Base-by-base conservation (phyloP, 2,113 vertebrate species). In the Brevimyrus niger region DNA sequence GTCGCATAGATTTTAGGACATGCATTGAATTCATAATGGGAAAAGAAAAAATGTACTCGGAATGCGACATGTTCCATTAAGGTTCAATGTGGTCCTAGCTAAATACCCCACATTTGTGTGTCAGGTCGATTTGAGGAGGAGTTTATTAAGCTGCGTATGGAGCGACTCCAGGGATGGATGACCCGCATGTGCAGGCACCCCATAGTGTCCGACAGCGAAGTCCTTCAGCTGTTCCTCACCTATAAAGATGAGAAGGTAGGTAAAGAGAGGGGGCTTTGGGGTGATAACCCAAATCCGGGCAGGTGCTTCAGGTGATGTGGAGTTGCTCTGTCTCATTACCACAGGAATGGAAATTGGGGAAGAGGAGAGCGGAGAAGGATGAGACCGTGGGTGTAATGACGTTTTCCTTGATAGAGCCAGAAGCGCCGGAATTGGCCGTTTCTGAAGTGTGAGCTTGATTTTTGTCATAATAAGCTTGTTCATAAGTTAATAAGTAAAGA, bases 81-180 rank as follows among this genome's bases (percentile, higher is more conserved):
- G 9, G 50, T 11, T 44, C 35, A 87, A 15, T 17, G 1, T 87
- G n/a, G 4, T 51, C n/a, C 21, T 6, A 53, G n/a, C 47, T 38
- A 35, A 53, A 2, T 87, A 35, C 3, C 1, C 48, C 31, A 31
- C 23, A 17, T 51, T 84, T 84, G 82, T 84, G 0, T 69, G 90
- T 10, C 91, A 99, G 98, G 98, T 9, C 96, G 98, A 58, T 99
- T 99, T 94, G 98, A 99, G 91, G 98, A 99, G 90, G 98, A 99
- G 91, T 99, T 99, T 90, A 99, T 99, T 91, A 99, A 99, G 92
- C 99, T 99, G 98, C 96, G 98, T 0, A 99, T 99, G 98, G 98
- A 99, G 94, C 96, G 98, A 51, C 95, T 99, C 89, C 98, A 99
- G 48, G 97, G 94, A 2, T 99, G 98, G 98, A 96, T 99, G 98